Conservation (phyloP, 1,140 invertebrate species). For the Trissolcus basalis region DNA sequence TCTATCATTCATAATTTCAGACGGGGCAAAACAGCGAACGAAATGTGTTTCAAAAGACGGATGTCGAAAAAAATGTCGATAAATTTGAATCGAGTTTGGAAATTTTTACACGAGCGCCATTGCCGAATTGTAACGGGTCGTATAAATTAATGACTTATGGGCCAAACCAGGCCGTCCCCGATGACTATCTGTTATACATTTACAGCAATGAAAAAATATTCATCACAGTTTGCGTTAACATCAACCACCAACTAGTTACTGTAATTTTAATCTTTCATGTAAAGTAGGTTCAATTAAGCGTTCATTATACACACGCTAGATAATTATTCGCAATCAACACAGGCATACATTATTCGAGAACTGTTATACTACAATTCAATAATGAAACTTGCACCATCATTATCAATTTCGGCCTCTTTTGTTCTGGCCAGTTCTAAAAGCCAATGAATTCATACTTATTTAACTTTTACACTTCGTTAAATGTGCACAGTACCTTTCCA, state of each 20-base stretch:
- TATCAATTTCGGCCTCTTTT: slow-evolving; percentile 8
- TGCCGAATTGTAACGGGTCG: not conserved
- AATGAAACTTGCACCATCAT: slow-evolving; percentile 19
- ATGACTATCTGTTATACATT: slow-evolving; percentile 38
- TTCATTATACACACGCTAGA: slow-evolving; percentile 20
- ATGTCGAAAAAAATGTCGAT: no score
- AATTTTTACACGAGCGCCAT: not conserved
- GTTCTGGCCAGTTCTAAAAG: not conserved
- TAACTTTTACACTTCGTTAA: no score
- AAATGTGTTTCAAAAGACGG: no score
- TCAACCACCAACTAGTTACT: slow-evolving; percentile 21
- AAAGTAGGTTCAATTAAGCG: slow-evolving; percentile 31
- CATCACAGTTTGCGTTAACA: slow-evolving; percentile 19
- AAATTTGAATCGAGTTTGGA: no score
- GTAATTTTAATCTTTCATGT: slow-evolving; percentile 39
- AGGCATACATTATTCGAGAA: slow-evolving; percentile 27
- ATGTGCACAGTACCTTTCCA: no score
- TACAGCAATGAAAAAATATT: slow-evolving; percentile 26
- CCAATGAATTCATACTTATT: not conserved
- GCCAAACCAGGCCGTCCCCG: slow-evolving; percentile 7
- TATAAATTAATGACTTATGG: slow-evolving; percentile 16
- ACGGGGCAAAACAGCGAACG: no score
- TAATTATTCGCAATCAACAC: slow-evolving; percentile 33
- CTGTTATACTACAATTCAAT: slow-evolving; percentile 26
- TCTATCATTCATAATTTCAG: no score